These are phyloP conservation scores for Neopipo cinnamomea DNA, from an alignment of 2,113 vertebrate genomes.

Conservation along the genomic window DNA sequence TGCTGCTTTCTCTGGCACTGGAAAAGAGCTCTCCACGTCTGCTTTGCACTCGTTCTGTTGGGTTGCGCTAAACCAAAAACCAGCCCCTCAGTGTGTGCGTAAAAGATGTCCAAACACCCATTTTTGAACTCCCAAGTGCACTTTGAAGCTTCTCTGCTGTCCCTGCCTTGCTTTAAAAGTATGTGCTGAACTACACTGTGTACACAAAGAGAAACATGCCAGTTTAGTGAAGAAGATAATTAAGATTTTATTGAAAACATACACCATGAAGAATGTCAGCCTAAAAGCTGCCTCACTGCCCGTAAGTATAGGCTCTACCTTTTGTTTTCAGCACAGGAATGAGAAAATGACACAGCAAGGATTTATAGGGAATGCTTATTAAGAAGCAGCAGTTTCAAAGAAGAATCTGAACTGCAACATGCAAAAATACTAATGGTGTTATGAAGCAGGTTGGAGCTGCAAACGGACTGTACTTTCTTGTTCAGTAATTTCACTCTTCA, in stretches of 20 bases:
- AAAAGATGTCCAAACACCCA: not conserved
- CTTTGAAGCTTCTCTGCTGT: not conserved
- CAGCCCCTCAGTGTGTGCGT: not conserved
- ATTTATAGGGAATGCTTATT: not conserved
- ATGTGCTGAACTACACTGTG: not conserved
- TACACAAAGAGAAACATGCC: not conserved
- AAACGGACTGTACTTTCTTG: not conserved
- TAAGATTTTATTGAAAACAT: slow-evolving; percentile 37
- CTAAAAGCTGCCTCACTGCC: not conserved
- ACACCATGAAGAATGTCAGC: not conserved
- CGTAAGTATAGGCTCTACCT: not conserved
- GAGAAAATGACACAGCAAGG: not conserved
- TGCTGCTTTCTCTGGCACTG: not conserved
- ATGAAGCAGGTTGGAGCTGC: not conserved
- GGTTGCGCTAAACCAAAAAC: not conserved
- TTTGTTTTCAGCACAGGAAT: not conserved
- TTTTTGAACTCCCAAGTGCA: not conserved
- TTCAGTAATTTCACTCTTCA: not conserved
- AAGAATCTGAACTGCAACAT: not conserved
- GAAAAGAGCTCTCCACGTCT: not conserved
- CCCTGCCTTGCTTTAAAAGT: not conserved
- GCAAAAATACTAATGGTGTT: not conserved
- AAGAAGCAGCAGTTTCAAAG: not conserved
- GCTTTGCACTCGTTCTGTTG: not conserved
- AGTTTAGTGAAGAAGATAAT: slow-evolving; percentile 4